Evolutionary conservation across 2,797 vertebrate species (phyloP).

Genomic region (Hylomyscus alleni): DNA sequence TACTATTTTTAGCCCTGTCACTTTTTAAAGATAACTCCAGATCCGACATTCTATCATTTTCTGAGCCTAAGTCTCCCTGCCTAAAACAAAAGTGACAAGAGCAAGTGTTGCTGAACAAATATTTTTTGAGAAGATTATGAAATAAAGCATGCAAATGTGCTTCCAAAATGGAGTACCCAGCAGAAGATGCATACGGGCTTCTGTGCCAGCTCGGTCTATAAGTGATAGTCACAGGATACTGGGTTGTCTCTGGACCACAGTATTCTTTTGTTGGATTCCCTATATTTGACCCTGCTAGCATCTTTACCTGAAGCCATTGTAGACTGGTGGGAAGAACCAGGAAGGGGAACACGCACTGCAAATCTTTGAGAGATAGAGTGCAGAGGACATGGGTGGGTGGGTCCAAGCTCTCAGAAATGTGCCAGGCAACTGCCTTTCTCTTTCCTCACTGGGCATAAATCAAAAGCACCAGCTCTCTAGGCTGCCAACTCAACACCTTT

Average conservation of each 20-base stretch:
- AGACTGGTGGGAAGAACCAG: neutral
- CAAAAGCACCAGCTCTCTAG: slow-evolving; percentile 60
- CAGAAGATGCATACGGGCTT: neutral
- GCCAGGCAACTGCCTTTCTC: slow-evolving; percentile 13
- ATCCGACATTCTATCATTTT: neutral
- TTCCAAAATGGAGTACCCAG: neutral
- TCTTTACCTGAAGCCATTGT: neutral
- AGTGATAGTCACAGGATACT: neutral
- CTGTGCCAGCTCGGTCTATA: neutral
- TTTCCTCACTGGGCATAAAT: slow-evolving; percentile 72
- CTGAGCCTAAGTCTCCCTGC: slow-evolving; percentile 29
- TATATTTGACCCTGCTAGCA: neutral
- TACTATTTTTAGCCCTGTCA: slow-evolving; percentile 16
- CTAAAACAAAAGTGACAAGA: slow-evolving; percentile 31
- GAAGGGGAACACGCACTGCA: neutral
- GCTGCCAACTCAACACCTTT: slow-evolving; percentile 76
- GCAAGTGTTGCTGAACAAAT: slow-evolving; percentile 11
- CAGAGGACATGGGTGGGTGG: neutral
- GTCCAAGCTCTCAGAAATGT: neutral
- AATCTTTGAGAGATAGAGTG: slow-evolving; percentile 3
- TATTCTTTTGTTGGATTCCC: neutral
- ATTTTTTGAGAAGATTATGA: slow-evolving; percentile 23
- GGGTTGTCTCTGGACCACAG: neutral
- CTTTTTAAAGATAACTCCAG: slow-evolving; percentile 43
- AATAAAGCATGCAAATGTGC: slow-evolving; percentile 4